phyloP scores from a whole-genome alignment of 2,113 vertebrate genomes.

The Sinocyclocheilus anshuiensis region DNA sequence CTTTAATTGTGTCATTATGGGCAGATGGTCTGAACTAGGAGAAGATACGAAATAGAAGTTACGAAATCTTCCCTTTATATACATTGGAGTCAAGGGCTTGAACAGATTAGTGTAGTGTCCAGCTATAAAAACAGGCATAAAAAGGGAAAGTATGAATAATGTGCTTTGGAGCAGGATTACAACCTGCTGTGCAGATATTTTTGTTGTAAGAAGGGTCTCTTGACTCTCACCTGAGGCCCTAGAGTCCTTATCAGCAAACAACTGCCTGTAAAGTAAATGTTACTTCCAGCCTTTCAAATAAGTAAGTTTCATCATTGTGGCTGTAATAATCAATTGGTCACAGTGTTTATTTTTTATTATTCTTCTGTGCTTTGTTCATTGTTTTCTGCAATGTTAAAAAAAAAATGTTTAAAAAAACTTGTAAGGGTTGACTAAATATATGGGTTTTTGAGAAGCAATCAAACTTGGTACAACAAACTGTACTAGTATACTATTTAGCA shows the following conservation, averaged over 20 bases:
- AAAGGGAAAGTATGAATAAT: constrained; percentile 74
- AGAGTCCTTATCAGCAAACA: constrained; percentile 30
- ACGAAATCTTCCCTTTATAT: constrained; percentile 67
- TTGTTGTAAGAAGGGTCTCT: constrained; percentile 54
- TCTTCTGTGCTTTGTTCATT: constrained; percentile 1
- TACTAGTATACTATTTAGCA: too few species aligned
- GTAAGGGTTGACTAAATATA: too few species aligned
- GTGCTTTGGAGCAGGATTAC: constrained; percentile 63
- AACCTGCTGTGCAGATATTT: constrained; percentile 55
- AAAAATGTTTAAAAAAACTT: too few species aligned
- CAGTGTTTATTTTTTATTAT: background rate
- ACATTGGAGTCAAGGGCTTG: constrained; percentile 68
- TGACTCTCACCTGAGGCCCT: constrained; percentile 43
- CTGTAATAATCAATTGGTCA: constrained; percentile 25
- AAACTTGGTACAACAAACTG: too few species aligned
- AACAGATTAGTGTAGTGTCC: constrained; percentile 71
- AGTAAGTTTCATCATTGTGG: background rate
- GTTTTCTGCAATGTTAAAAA: background rate
- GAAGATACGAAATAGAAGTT: constrained; percentile 55
- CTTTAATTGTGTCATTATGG: constrained; percentile 32
- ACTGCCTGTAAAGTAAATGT: constrained; percentile 14
- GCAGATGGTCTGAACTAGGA: constrained; percentile 2
- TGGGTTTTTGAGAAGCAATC: too few species aligned
- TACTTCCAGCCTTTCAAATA: background rate
- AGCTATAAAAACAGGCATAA: constrained; percentile 80